These are phyloP conservation scores for Parnassius apollo DNA, from an alignment of 2,888 invertebrate species.

Conservation along the genomic window DNA sequence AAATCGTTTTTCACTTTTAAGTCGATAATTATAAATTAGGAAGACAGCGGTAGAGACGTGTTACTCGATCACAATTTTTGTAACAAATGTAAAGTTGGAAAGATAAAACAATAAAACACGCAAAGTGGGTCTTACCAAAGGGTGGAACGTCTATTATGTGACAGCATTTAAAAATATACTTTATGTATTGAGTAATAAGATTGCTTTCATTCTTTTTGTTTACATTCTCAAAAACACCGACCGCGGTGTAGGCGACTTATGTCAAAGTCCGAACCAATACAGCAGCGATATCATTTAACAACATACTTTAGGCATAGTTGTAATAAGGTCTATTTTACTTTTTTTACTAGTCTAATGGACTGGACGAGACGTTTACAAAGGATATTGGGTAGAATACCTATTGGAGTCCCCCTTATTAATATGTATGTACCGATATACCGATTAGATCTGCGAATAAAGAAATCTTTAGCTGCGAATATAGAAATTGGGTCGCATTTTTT, in stretches of 20 bases:
- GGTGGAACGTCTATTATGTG: too few species aligned
- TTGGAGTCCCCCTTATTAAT: conserved; percentile 4
- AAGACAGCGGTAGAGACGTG: conserved; percentile 9
- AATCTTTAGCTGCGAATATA: conserved; percentile 1
- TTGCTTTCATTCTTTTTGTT: conserved; percentile 9
- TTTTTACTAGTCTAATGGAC: not conserved
- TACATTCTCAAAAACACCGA: conserved; percentile 17
- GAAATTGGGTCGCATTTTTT: conserved; percentile 1
- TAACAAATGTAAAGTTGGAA: not conserved
- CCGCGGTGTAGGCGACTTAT: not conserved
- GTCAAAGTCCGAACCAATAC: too few species aligned
- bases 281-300: too few species aligned
- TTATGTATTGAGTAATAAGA: too few species aligned
- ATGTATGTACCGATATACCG: not conserved
- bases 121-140: too few species aligned
- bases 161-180: too few species aligned
- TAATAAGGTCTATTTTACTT: not conserved
- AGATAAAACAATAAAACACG: not conserved
- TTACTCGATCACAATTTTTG: conserved; percentile 13
- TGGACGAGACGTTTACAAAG: not conserved
- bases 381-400: not conserved
- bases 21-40: not conserved
- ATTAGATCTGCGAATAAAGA: conserved; percentile 1
- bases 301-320: not conserved
- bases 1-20: not conserved